These are phyloP conservation scores for Tenthredo mesomela DNA, from an alignment of 2,888 invertebrate species.

Conservation along the genomic window DNA sequence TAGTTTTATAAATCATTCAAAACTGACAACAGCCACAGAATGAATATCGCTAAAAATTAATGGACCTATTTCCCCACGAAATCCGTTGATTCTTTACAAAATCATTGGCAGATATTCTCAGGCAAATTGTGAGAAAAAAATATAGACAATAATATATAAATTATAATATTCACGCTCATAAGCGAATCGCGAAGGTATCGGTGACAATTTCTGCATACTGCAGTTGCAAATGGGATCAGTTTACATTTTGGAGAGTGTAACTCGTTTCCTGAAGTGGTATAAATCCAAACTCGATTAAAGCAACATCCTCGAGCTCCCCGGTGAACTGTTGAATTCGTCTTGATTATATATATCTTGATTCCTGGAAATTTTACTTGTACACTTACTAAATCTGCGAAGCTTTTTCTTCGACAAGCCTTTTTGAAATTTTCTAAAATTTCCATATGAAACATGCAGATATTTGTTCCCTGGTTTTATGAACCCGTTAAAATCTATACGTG, in stretches of 20 bases:
- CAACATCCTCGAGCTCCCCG: neutral
- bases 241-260: neutral
- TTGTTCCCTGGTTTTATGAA: neutral
- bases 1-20: neutral
- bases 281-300: conserved; percentile 17
- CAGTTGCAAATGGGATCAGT: conserved; percentile 8
- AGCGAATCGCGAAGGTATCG: neutral
- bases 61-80: neutral
- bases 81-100: neutral
- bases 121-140: no score
- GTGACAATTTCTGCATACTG: neutral
- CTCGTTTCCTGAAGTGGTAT: neutral
- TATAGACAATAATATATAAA: no score
- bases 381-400: neutral
- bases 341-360: neutral
- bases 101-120: neutral
- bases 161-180: neutral
- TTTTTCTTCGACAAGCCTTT: neutral
- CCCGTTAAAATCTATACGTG: neutral
- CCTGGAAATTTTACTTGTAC: neutral
- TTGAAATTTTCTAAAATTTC: neutral
- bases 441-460: neutral
- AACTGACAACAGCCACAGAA: neutral
- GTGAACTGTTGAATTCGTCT: conserved; percentile 7
- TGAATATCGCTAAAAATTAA: neutral